Base-by-base conservation (phyloP, 92 coral and sea anemone species). In the Galaxea fascicularis region DNA sequence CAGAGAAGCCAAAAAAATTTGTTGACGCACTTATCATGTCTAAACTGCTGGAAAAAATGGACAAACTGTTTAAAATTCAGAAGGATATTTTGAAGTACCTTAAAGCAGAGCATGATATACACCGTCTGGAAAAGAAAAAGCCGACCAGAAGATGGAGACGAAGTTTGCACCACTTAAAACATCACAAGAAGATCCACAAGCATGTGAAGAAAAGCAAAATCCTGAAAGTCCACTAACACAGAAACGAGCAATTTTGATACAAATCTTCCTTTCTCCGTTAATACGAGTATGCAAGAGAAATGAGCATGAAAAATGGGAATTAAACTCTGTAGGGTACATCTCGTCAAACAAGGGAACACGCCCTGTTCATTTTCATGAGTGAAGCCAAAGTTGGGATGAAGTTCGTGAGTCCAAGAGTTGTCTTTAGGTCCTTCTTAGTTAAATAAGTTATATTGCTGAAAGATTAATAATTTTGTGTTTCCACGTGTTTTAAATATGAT, bases 11-110 rank as follows among this genome's bases (percentile, higher is more conserved):
- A n/a, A 65, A 72, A 4, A 45, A 26, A 11, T 20, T 82, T 25
- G 73, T 56, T 17, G 51, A 75, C 54, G 30, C 65, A n/a, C 20
- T 72, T 14, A 46, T 83, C 25, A 83, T 83, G 87, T 64, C 73
- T 35, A 83, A 75, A 73, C 62, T 94, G 65, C 35, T 90, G 5
- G 66, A 80, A 53, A 83, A 94, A 77, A 83, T 94, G 85, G 95
- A 94, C 71, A 80, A 82, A 22, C 57, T 94, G 63, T 94, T 86
- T 84, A 81, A 83, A n/a, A 83, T 94, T 63, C 92, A 88, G 31
- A 84, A 80, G 4, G 90, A 92, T 22, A 92, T 94, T 30, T 73
- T 91, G 28, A 91, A 86, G 15, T 84, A 88, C 41, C 87, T 91
- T 22, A 84, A 88, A 29, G 69, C 82, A 49, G 90, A 88, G 65